These are phyloP conservation scores for Aquatica leii DNA, from an alignment of 2,888 invertebrate species.

Conservation along the genomic window DNA sequence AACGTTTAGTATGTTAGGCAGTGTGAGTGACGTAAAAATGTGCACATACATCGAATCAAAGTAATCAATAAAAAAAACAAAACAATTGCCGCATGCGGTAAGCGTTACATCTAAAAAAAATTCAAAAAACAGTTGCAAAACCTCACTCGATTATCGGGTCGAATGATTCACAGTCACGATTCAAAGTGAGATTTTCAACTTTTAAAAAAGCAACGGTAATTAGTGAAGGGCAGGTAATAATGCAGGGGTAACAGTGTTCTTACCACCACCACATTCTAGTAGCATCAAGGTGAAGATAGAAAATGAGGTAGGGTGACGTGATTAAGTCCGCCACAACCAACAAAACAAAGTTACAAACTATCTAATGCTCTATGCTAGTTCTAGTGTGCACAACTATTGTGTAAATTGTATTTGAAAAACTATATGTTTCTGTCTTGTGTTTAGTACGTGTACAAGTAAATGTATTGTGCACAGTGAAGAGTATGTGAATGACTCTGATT, in stretches of 20 bases:
- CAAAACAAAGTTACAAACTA: constrained; percentile 63
- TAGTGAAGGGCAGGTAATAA: constrained; percentile 37
- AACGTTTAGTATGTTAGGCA: constrained; percentile 39
- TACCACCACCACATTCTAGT: constrained; percentile 60
- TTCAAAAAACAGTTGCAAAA: constrained; percentile 48
- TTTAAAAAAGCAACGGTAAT: constrained; percentile 33
- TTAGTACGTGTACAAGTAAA: constrained; percentile 16
- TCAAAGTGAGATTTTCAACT: constrained; percentile 28
- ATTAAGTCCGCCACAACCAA: constrained; percentile 62
- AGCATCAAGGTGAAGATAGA: constrained; percentile 60
- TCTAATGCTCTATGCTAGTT: constrained; percentile 58
- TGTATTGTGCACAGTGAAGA: background rate
- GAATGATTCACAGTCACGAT: no score
- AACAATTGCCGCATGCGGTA: constrained; percentile 45
- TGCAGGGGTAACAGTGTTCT: constrained; percentile 58
- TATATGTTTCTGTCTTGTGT: background rate
- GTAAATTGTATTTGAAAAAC: constrained; percentile 33
- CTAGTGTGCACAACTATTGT: constrained; percentile 54
- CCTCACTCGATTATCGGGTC: no score
- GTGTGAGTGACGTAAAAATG: constrained; percentile 42
- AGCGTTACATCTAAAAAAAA: constrained; percentile 51
- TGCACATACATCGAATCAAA: constrained; percentile 26
- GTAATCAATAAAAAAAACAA: constrained; percentile 38
- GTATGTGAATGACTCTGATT: no score
- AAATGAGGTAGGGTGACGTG: constrained; percentile 61